Percentiles rank a stretch among this genome's conserved stretches.
These are phyloP conservation scores for Ryuthela nishihirai DNA, from an alignment of 2,888 invertebrate genomes.

Conservation along the genomic window DNA sequence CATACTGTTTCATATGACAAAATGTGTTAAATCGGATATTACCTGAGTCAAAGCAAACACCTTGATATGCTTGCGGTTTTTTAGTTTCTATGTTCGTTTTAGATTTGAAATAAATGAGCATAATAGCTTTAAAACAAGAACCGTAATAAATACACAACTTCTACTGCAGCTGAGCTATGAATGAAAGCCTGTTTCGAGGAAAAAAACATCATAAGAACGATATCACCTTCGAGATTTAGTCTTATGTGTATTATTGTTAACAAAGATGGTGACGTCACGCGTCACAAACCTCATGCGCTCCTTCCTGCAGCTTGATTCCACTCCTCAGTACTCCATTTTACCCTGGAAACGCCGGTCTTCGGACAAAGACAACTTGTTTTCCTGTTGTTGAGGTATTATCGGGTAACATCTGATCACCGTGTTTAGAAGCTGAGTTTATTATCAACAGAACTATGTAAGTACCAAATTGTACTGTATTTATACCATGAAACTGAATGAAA, in stretches of 20 bases:
- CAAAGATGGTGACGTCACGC: slow-evolving; percentile 37
- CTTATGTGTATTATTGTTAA: slow-evolving; percentile 39
- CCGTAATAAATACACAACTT: no score
- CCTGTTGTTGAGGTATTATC: slow-evolving; percentile 22
- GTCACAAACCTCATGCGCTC: slow-evolving; percentile 41
- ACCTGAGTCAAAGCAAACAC: no score
- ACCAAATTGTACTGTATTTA: slow-evolving; percentile 30
- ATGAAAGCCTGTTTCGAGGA: no score
- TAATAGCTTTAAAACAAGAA: no score
- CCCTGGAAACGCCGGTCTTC: slow-evolving; percentile 38
- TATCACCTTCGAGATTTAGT: slow-evolving; percentile 38
- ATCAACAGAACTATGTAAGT: slow-evolving; percentile 26
- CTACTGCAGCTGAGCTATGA: no score
- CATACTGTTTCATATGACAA: no score
- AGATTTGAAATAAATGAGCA: no score
- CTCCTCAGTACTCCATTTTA: slow-evolving; percentile 40
- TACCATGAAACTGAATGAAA: slow-evolving; percentile 30
- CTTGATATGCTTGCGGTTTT: no score
- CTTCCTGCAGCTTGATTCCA: slow-evolving; percentile 40
- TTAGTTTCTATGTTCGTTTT: no score
- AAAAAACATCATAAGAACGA: no score
- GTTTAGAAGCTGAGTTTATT: slow-evolving; percentile 14
- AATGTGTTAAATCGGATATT: no score
- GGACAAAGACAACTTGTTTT: slow-evolving; percentile 38
- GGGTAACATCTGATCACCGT: slow-evolving; percentile 9